A percentile compares a stretch with the other conserved stretches of the same genome.
These are phyloP conservation scores for Thryonomys swinderianus DNA, from an alignment of 2,113 vertebrate species.

Conservation along the genomic window DNA sequence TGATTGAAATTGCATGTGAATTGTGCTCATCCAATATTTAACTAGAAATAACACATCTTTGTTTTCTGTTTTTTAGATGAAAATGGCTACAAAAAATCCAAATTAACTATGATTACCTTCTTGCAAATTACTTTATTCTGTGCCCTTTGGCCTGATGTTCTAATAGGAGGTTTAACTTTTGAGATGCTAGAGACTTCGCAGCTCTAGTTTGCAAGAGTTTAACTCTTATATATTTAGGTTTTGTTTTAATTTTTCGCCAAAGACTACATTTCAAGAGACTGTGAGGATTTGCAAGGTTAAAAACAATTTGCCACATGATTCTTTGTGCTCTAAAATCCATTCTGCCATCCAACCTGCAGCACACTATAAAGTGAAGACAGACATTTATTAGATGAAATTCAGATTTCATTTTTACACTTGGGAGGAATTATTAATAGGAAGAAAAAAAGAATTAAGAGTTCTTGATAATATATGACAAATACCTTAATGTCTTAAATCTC, in stretches of 20 bases:
- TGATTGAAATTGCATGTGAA: constrained; percentile 33
- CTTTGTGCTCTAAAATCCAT: constrained; percentile 39
- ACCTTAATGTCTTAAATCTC: neutral
- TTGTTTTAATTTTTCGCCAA: constrained; percentile 43
- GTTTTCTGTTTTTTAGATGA: constrained; percentile 42
- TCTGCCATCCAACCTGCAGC: constrained; percentile 75
- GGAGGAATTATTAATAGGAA: constrained; percentile 63
- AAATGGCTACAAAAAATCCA: neutral
- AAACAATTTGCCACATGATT: neutral
- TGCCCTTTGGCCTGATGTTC: neutral
- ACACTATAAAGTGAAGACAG: constrained; percentile 64
- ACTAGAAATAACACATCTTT: constrained; percentile 27
- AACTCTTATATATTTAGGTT: neutral
- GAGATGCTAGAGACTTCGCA: neutral
- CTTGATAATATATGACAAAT: constrained; percentile 48
- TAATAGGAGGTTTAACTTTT: neutral
- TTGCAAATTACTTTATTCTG: neutral
- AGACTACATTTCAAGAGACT: constrained; percentile 10
- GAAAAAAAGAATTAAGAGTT: constrained; percentile 57
- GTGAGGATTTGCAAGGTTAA: constrained; percentile 22
- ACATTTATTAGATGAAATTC: constrained; percentile 80
- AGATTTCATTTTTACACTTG: constrained; percentile 68
- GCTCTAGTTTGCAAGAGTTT: constrained; percentile 3
- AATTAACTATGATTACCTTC: constrained; percentile 13
- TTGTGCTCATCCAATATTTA: neutral